phyloP scores from a whole-genome alignment of 2,113 vertebrate genomes.

The Podarcis cretensis region DNA sequence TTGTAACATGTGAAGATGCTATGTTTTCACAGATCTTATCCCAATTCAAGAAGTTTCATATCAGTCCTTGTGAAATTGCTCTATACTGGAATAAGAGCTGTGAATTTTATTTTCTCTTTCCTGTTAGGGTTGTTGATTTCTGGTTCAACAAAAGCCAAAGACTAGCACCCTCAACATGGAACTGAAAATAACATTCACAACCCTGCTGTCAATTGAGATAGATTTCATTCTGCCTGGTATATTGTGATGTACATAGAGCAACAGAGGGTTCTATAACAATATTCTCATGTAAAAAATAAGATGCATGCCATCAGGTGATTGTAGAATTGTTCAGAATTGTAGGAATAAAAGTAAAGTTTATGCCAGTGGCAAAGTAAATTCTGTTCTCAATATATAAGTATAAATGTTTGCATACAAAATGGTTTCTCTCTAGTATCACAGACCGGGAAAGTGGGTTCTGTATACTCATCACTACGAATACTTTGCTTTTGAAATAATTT shows the following conservation, averaged over 20 bases:
- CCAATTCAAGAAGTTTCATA: slow-evolving; percentile 1
- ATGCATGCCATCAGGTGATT: too few relatives aligned
- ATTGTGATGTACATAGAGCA: not conserved
- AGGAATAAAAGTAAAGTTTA: too few relatives aligned
- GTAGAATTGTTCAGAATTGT: too few relatives aligned
- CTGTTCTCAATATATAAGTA: too few relatives aligned
- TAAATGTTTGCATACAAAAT: too few relatives aligned
- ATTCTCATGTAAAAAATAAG: not conserved
- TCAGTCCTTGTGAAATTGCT: slow-evolving; percentile 13
- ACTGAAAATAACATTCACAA: slow-evolving; percentile 17
- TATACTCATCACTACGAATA: too few relatives aligned
- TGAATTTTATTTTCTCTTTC: slow-evolving; percentile 28
- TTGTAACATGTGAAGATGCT: not conserved
- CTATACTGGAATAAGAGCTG: not conserved
- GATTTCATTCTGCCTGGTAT: not conserved
- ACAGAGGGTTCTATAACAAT: not conserved
- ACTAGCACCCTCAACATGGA: not conserved
- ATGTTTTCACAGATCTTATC: not conserved
- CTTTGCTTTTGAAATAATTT: too few relatives aligned
- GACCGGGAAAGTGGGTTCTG: too few relatives aligned
- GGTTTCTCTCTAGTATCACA: too few relatives aligned
- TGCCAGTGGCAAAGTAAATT: too few relatives aligned
- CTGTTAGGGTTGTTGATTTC: not conserved
- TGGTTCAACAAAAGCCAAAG: not conserved
- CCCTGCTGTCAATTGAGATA: not conserved